Conservation (phyloP, 2,113 vertebrate genomes). For the Athene noctua region DNA sequence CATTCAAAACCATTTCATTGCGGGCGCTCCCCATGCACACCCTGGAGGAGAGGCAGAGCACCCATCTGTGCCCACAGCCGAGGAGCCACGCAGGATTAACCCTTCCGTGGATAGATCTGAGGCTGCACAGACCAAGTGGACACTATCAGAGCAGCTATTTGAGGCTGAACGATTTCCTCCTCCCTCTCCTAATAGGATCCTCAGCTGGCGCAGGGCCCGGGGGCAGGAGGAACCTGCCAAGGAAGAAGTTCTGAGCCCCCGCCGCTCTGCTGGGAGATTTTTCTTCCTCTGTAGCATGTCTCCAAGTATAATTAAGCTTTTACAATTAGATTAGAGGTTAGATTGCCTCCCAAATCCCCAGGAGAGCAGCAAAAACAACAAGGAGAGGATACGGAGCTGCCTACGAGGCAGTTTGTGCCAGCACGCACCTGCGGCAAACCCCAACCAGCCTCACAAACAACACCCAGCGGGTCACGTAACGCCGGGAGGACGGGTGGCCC, state of each 20-base stretch:
- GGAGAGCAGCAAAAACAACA: neutral
- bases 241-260: neutral
- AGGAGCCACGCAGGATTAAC: neutral
- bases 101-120: accelerated
- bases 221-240: neutral
- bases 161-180: neutral
- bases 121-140: neutral
- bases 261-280: neutral
- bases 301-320: neutral
- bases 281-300: neutral
- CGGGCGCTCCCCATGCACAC: neutral
- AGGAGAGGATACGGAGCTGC: neutral
- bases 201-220: neutral
- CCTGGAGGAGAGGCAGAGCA: neutral
- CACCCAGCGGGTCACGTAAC: neutral
- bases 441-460: neutral
- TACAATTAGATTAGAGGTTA: neutral
- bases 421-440: neutral
- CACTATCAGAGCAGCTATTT: neutral
- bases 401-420: neutral
- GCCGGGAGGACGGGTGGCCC: accelerated
- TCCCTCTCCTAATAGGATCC: neutral
- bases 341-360: neutral
- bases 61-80: neutral
- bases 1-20: neutral